Base-by-base conservation (phyloP, 2,888 invertebrate genomes). In the Adela reaumurella region DNA sequence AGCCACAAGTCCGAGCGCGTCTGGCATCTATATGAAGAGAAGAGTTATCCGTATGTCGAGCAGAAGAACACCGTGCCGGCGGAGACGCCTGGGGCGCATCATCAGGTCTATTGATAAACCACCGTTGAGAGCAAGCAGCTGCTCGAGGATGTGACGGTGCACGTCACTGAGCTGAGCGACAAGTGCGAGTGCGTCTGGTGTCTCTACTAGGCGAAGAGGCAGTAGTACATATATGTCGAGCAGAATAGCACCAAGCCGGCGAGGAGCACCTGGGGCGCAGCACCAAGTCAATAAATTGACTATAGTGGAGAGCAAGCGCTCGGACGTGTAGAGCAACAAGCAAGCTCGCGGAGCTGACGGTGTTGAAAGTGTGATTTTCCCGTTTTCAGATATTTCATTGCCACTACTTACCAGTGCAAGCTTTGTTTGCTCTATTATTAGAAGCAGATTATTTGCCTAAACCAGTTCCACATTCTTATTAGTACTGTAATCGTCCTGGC, bases 51-150 rank as follows among this genome's bases (percentile, higher is more conserved):
- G 54, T 74, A 71, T 47, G 35, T 64, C n/a, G 62, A 62, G 48
- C 59, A 55, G 49, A 56, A 69, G 51, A 65, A 58, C 52, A 73
- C 74, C 0, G 77, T 77, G 2, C 72, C 77, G 0, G 74, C 77
- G 0, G 76, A 74, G 51, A 59, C 6, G 70, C 69, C 0, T 74
- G 71, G 68, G 60, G 61, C 0, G 52, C 55, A n/a, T n/a, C n/a
- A n/a, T n/a, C n/a, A n/a, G n/a, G n/a, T n/a, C n/a, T n/a, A n/a
- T n/a, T n/a, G n/a, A n/a, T n/a, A n/a, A n/a, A n/a, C n/a, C n/a
- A n/a, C n/a, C n/a, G n/a, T n/a, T n/a, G n/a, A n/a, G n/a, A 92
- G 90, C 65, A 90, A 90, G 62, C 68, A 83, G 2, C 89, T 91
- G 59, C 76, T 94, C 53, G 81, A 84, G n/a, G 90, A 90, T 51